Percentiles rank a stretch among this genome's conserved stretches.
Conservation (phyloP, 2,888 invertebrate species). For the Amblyjoppa proteus region DNA sequence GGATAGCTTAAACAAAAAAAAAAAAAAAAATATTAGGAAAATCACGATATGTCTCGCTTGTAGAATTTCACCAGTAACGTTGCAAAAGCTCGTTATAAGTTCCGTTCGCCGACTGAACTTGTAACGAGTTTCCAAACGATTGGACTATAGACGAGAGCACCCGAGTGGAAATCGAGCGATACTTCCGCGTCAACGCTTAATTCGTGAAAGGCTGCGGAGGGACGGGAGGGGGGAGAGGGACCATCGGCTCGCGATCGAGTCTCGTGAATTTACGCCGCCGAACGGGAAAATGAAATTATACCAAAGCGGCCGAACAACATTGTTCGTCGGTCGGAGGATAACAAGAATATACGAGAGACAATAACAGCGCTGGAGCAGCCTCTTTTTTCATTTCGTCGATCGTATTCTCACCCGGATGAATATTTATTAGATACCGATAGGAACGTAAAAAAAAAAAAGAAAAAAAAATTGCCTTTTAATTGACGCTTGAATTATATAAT, state of each 20-base stretch:
- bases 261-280: slow-evolving; percentile 36
- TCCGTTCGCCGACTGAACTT: slow-evolving; percentile 42
- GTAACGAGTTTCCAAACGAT: slow-evolving; percentile 70
- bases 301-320: slow-evolving; percentile 25
- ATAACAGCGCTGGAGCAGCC: not conserved
- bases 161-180: slow-evolving; percentile 73
- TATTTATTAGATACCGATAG: slow-evolving; percentile 19
- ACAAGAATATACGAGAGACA: slow-evolving; percentile 8
- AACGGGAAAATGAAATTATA: slow-evolving; percentile 48
- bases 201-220: slow-evolving; percentile 37
- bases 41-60: slow-evolving; percentile 9
- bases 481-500: slow-evolving; percentile 6
- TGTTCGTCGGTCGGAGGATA: slow-evolving; percentile 36
- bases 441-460: not conserved
- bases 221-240: not conserved
- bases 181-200: slow-evolving; percentile 71
- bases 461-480: slow-evolving; percentile 5
- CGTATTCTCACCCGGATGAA: slow-evolving; percentile 15
- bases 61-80: not conserved
- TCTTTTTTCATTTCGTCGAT: not conserved
- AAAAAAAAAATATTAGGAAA: slow-evolving; percentile 22
- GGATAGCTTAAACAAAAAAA: not conserved
- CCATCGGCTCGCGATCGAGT: not conserved
- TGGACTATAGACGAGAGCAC: slow-evolving; percentile 61
- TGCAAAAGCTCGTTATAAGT: slow-evolving; percentile 21